phyloP scores from a whole-genome alignment of 2,888 invertebrate genomes.

The Achlya flavicornis region DNA sequence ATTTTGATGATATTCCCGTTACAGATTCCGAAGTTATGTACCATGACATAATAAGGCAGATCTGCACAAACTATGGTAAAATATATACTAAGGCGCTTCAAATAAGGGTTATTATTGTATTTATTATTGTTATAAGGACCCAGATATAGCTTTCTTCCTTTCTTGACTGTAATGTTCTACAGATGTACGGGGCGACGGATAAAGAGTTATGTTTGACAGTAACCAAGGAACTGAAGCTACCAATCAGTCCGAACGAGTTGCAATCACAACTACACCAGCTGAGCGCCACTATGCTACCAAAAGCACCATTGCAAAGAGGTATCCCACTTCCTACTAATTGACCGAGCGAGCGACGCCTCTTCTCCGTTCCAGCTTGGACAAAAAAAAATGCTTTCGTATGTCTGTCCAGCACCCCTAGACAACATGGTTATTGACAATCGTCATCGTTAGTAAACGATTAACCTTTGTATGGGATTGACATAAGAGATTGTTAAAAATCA shows the following conservation, averaged over 20 bases:
- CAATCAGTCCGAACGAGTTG: slow-evolving; percentile 85
- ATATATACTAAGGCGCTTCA: slow-evolving; percentile 51
- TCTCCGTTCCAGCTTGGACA: too few relatives aligned
- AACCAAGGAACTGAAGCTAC: slow-evolving; percentile 82
- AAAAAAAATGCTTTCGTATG: too few relatives aligned
- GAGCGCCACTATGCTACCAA: slow-evolving; percentile 76
- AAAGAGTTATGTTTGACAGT: slow-evolving; percentile 75
- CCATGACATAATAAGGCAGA: slow-evolving; percentile 50
- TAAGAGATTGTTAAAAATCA: too few relatives aligned
- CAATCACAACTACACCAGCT: slow-evolving; percentile 70
- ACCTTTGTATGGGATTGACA: too few relatives aligned
- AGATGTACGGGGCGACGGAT: slow-evolving; percentile 63
- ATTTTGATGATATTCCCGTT: slow-evolving; percentile 22
- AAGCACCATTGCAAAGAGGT: slow-evolving; percentile 85
- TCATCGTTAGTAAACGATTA: too few relatives aligned
- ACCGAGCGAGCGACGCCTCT: too few relatives aligned
- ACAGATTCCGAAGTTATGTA: slow-evolving; percentile 66
- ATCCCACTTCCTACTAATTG: slow-evolving; percentile 11
- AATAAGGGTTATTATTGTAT: slow-evolving; percentile 36
- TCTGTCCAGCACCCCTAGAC: too few relatives aligned
- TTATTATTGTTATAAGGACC: not conserved
- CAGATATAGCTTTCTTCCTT: too few relatives aligned
- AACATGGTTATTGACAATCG: too few relatives aligned
- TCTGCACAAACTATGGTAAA: slow-evolving; percentile 58
- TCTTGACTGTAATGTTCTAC: slow-evolving; percentile 1